These are phyloP conservation scores for Germaria angustata DNA, from an alignment of 2,888 invertebrate genomes.

Conservation along the genomic window DNA sequence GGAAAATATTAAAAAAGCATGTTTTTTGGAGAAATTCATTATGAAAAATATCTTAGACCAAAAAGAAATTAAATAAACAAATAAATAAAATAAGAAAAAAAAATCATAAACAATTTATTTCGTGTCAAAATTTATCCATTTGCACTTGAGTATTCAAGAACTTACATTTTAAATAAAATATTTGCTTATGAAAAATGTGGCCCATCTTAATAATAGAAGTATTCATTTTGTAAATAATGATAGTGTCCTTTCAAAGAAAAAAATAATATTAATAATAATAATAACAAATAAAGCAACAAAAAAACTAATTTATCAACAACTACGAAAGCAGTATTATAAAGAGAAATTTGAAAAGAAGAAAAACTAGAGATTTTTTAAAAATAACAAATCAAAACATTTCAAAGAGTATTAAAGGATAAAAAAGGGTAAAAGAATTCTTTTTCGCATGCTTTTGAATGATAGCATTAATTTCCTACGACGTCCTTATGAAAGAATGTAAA, in stretches of 20 bases:
- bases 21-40: too few species aligned
- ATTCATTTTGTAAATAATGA: background rate
- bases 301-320: slow-evolving; percentile 21
- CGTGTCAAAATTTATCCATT: too few species aligned
- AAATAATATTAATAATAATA: too few species aligned
- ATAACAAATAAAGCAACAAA: background rate
- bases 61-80: too few species aligned
- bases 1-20: too few species aligned
- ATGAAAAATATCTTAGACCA: too few species aligned
- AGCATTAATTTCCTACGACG: slow-evolving; percentile 2
- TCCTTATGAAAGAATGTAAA: background rate
- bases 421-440: slow-evolving; percentile 15
- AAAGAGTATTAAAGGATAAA: slow-evolving; percentile 16
- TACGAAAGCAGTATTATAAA: background rate
- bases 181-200: background rate
- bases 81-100: too few species aligned
- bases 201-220: background rate
- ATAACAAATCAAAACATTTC: slow-evolving; percentile 35
- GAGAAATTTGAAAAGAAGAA: background rate
- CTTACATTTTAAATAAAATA: background rate
- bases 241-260: background rate
- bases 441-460: slow-evolving; percentile 16
- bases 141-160: background rate
- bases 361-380: background rate
- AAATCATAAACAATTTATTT: too few species aligned